These are phyloP conservation scores for Taenioides sp. DNA, from an alignment of 2,797 vertebrate genomes.

Conservation along the genomic window DNA sequence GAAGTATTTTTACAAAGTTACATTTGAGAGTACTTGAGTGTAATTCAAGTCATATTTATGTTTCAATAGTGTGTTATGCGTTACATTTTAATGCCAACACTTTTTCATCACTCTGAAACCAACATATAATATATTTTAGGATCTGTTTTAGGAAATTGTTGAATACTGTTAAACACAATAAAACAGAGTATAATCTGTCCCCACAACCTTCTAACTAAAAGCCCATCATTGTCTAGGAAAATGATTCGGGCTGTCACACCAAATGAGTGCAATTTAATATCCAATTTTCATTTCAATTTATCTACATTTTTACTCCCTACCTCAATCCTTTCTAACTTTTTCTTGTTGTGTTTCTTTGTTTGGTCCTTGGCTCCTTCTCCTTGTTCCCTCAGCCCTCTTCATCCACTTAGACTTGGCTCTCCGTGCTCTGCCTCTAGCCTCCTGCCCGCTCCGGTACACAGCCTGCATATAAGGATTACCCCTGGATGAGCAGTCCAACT, in stretches of 20 bases:
- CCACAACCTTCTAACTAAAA: not conserved
- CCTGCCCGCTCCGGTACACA: slow-evolving; percentile 44
- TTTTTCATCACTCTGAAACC: no score
- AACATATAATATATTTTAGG: no score
- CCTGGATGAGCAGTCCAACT: slow-evolving; percentile 66
- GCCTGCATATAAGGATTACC: slow-evolving; percentile 55
- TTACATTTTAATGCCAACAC: no score
- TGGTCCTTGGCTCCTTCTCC: slow-evolving; percentile 13
- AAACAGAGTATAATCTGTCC: not conserved
- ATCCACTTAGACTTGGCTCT: slow-evolving; percentile 16
- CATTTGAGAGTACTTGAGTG: no score
- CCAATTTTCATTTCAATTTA: not conserved
- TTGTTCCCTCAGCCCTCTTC: not conserved
- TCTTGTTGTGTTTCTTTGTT: slow-evolving; percentile 26
- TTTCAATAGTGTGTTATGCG: no score
- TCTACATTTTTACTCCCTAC: not conserved
- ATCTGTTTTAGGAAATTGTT: no score
- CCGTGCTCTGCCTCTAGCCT: slow-evolving; percentile 32
- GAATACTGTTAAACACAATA: not conserved
- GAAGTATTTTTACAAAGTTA: no score
- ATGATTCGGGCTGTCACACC: not conserved
- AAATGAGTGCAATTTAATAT: not conserved
- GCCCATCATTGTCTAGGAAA: not conserved
- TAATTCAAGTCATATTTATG: no score
- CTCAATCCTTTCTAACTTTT: slow-evolving; percentile 22